Evolutionary conservation across 2,888 invertebrate genomes (phyloP).

Genomic region (Ptilodon capucinus): DNA sequence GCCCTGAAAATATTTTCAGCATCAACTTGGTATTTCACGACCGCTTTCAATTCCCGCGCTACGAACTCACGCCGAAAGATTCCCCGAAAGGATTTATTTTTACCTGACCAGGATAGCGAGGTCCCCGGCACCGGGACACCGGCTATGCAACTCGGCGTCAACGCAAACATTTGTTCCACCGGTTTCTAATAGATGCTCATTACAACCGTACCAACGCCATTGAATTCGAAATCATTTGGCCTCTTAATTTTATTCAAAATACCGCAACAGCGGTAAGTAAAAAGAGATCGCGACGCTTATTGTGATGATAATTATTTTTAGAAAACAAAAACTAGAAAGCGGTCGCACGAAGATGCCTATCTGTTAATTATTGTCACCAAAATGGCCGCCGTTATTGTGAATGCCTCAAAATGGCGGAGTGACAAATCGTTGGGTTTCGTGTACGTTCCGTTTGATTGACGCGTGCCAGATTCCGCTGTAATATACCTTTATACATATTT

Average conservation of each 20-base stretch:
- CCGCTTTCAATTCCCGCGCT: constrained; percentile 28
- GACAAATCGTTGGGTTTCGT: constrained; percentile 76
- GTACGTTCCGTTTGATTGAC: constrained; percentile 78
- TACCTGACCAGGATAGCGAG: constrained; percentile 24
- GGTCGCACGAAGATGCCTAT: constrained; percentile 72
- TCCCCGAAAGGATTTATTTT: constrained; percentile 36
- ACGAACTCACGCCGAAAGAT: constrained; percentile 29
- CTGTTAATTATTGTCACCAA: constrained; percentile 82
- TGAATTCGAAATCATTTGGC: constrained; percentile 66
- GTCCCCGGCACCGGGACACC: constrained; percentile 13
- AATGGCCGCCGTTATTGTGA: constrained; percentile 74
- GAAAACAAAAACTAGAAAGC: constrained; percentile 82
- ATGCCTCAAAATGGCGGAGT: constrained; percentile 74
- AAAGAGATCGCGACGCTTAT: constrained; percentile 77
- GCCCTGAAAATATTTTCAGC: constrained; percentile 67
- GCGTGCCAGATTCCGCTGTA: constrained; percentile 76
- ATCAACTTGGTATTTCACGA: constrained; percentile 37
- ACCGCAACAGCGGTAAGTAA: constrained; percentile 78
- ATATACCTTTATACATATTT: constrained; percentile 76
- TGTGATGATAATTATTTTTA: constrained; percentile 81
- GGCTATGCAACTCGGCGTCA: constrained; percentile 31
- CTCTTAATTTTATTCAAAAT: constrained; percentile 78
- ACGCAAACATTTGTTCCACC: constrained; percentile 56
- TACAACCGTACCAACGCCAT: constrained; percentile 54
- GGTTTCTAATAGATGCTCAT: constrained; percentile 61